Evolutionary conservation across 2,888 invertebrate species (phyloP).

Genomic region (Phaonia tiefii): DNA sequence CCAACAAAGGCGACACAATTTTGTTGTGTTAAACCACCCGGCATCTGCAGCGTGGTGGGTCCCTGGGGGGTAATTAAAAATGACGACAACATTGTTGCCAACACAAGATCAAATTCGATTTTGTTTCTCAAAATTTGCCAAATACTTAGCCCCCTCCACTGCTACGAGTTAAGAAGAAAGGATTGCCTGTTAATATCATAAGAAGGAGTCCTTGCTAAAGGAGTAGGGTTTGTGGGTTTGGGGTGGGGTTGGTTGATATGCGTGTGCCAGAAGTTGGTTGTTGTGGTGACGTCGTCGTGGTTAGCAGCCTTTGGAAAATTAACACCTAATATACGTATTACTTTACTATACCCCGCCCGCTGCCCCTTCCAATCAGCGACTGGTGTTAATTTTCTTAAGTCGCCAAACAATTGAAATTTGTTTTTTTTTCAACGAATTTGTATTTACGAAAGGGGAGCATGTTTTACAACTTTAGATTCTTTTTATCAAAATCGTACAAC

Average conservation of each 20-base stretch:
- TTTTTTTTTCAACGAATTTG: too few species aligned
- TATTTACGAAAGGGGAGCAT: too few species aligned
- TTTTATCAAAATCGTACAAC: too few species aligned
- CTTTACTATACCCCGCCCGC: not conserved
- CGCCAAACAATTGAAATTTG: too few species aligned
- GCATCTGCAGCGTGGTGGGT: slow-evolving; percentile 55
- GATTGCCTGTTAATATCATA: slow-evolving; percentile 38
- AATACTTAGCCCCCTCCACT: slow-evolving; percentile 2
- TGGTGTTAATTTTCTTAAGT: too few species aligned
- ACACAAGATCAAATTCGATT: slow-evolving; percentile 67
- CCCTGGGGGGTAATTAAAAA: slow-evolving; percentile 76
- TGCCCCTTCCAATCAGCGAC: too few species aligned
- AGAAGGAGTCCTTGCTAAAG: not conserved
- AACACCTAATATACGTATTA: slow-evolving; percentile 61
- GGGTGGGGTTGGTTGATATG: slow-evolving; percentile 14
- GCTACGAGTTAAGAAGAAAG: slow-evolving; percentile 43
- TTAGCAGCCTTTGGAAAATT: slow-evolving; percentile 61
- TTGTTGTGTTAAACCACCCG: slow-evolving; percentile 20
- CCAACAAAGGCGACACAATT: slow-evolving; percentile 40
- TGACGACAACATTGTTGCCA: slow-evolving; percentile 61
- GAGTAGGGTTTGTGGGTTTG: not conserved
- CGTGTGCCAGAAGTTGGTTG: slow-evolving; percentile 42
- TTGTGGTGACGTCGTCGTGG: slow-evolving; percentile 53
- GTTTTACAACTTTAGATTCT: too few species aligned
- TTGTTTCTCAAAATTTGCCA: slow-evolving; percentile 2